These are phyloP conservation scores for Fukomys damarensis DNA, from an alignment of 2,113 vertebrate species.

Conservation along the genomic window DNA sequence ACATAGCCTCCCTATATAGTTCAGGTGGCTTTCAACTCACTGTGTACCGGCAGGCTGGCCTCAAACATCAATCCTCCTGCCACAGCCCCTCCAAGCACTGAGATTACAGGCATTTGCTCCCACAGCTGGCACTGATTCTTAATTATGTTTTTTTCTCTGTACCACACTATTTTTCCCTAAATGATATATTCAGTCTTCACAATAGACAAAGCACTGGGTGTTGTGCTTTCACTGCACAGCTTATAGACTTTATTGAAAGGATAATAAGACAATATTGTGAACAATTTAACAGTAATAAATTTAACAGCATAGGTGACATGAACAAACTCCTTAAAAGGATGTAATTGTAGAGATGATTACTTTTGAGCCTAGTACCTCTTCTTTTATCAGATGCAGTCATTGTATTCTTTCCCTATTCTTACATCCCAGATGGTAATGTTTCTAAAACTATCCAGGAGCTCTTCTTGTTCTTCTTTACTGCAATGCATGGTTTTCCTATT, in stretches of 20 bases:
- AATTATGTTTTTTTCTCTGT: neutral
- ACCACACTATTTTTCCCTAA: constrained; percentile 15
- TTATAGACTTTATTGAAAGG: constrained; percentile 9
- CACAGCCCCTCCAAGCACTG: neutral
- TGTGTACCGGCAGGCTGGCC: neutral
- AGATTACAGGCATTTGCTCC: neutral
- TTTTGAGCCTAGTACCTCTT: constrained; percentile 13
- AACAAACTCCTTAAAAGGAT: constrained; percentile 38
- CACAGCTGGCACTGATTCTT: neutral
- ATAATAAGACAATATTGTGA: constrained; percentile 37
- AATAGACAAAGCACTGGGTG: neutral
- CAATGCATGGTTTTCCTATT: constrained; percentile 26
- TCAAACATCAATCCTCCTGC: neutral
- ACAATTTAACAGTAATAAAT: constrained; percentile 8
- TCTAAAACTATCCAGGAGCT: neutral
- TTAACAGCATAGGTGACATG: constrained; percentile 20
- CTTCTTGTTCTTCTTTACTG: neutral
- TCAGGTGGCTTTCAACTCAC: too few relatives aligned
- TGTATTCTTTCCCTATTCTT: constrained; percentile 2
- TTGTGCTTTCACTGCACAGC: neutral
- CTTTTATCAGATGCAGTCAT: constrained; percentile 4
- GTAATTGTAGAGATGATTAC: constrained; percentile 12
- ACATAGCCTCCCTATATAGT: neutral
- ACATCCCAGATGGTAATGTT: neutral
- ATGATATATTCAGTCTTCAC: neutral